phyloP scores from a whole-genome alignment of 1,140 invertebrate genomes.

The Drosophila orena region DNA sequence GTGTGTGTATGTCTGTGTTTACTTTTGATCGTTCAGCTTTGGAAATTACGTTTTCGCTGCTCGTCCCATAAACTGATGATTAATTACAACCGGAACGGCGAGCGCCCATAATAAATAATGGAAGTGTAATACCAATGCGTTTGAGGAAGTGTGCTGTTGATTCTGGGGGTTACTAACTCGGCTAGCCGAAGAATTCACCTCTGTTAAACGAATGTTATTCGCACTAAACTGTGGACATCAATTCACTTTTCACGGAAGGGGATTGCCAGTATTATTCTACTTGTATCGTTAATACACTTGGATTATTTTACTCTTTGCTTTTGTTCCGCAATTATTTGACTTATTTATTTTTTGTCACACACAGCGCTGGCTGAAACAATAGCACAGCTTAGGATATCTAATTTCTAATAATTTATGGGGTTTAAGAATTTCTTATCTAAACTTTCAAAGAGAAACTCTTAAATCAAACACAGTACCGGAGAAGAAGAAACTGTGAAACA shows the following conservation, averaged over 20 bases:
- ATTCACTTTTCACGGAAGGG: conserved; percentile 3
- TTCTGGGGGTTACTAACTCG: conserved; percentile 64
- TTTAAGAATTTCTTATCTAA: too few relatives aligned
- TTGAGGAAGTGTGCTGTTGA: neutral
- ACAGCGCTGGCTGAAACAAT: conserved; percentile 11
- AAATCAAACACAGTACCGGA: too few relatives aligned
- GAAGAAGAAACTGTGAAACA: too few relatives aligned
- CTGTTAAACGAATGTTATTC: conserved; percentile 14
- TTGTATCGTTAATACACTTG: neutral
- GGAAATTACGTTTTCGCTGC: conserved; percentile 46
- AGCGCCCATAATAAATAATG: conserved; percentile 24
- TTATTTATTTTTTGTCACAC: conserved; percentile 44
- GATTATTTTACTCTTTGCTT: conserved; percentile 1
- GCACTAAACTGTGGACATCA: neutral
- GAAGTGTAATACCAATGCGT: conserved; percentile 1
- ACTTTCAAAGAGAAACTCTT: too few relatives aligned
- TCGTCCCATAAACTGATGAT: conserved; percentile 48
- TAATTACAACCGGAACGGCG: conserved; percentile 62
- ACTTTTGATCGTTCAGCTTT: conserved; percentile 69
- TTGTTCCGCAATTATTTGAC: conserved; percentile 48
- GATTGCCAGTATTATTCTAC: conserved; percentile 13
- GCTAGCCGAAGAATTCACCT: conserved; percentile 54
- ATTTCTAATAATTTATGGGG: too few relatives aligned
- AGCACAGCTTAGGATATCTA: neutral
- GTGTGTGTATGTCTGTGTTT: conserved; percentile 22